Evolutionary conservation across 2,113 vertebrate species (phyloP), one percentile per base, ranked within the genome.

Genomic region (Embiotoca jacksoni): DNA sequence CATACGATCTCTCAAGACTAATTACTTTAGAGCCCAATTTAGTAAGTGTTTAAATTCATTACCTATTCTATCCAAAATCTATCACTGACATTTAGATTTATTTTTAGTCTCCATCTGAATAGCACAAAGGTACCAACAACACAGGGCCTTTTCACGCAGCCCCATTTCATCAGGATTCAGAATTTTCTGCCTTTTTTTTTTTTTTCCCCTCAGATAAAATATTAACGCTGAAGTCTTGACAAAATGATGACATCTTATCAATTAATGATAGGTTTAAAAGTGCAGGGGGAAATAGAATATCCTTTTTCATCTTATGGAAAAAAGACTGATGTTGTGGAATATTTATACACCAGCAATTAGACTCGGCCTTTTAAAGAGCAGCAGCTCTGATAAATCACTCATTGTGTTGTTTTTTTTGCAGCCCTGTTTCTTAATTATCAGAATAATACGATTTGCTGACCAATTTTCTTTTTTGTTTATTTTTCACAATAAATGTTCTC

Each of bases 251-350:
- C 85, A 84, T 75, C 73, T 84, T 81, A 87, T 93, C 81, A 88
- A 91, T 93, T 84, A 92, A 90, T 91, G 80, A 93, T 88, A 78
- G 72, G 57, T 80, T 81, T 75, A 65, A 89, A 84, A 81, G 75
- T 82, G 86, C 50, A 46, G 74, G 77, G 77, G 88, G 88, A 92
- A 89, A 87, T 92, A 81, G 83, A 90, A 91, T 92, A 80, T 91
- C 81, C 77, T 78, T 85, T 86, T 89, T 89, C 58, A 80, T 85
- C 69, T 72, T 4, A 37, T 16, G 37, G 6, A 65, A 78, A 75
- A 83, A 84, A 74, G 73, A 81, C 46, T 82, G 77, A 87, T 71
- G 58, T 65, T 61, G 56, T 80, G 74, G 82, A 86, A 89, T 88
- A 91, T 85, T 91, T 87, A 82, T 84, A 86, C 58, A 55, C 58